Percentiles rank a stretch among this genome's conserved stretches.
phyloP scores from a whole-genome alignment of 2,888 invertebrate genomes.

The Stegophylla sp. region DNA sequence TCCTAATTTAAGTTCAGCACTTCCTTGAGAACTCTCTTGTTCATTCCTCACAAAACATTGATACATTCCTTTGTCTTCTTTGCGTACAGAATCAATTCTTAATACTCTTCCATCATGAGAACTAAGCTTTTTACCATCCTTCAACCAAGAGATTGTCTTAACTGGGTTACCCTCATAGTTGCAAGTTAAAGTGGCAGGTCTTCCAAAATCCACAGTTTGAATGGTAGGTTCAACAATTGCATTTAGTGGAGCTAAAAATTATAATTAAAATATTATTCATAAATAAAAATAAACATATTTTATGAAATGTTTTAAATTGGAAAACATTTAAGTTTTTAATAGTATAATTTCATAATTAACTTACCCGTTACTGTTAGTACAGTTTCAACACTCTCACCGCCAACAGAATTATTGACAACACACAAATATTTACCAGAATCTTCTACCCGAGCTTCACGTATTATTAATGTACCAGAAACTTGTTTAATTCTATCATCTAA shows the following conservation, averaged over 20 bases:
- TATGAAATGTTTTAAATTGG: no score
- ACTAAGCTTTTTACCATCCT: constrained; percentile 86
- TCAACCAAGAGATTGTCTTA: constrained; percentile 88
- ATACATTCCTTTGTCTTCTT: constrained; percentile 96
- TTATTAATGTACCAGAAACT: constrained; percentile 91
- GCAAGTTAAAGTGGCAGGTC: constrained; percentile 90
- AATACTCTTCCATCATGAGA: constrained; percentile 77
- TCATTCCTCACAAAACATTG: constrained; percentile 94
- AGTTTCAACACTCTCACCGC: constrained; percentile 90
- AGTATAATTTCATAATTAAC: constrained; percentile 48
- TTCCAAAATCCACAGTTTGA: constrained; percentile 92
- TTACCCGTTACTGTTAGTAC: constrained; percentile 83
- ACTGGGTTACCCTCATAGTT: constrained; percentile 78
- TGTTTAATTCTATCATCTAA: constrained; percentile 88
- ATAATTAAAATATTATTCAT: no score
- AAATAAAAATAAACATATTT: no score
- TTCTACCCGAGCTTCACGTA: constrained; percentile 86
- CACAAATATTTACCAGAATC: constrained; percentile 95
- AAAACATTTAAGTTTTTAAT: no score
- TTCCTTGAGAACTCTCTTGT: constrained; percentile 90
- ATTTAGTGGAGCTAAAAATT: constrained; percentile 77
- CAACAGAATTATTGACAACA: constrained; percentile 93
- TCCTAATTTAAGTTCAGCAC: constrained; percentile 89
- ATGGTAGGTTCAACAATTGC: constrained; percentile 87
- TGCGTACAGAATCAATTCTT: constrained; percentile 86